phyloP scores from a whole-genome alignment of 2,113 vertebrate genomes.

The Okapia johnstoni region DNA sequence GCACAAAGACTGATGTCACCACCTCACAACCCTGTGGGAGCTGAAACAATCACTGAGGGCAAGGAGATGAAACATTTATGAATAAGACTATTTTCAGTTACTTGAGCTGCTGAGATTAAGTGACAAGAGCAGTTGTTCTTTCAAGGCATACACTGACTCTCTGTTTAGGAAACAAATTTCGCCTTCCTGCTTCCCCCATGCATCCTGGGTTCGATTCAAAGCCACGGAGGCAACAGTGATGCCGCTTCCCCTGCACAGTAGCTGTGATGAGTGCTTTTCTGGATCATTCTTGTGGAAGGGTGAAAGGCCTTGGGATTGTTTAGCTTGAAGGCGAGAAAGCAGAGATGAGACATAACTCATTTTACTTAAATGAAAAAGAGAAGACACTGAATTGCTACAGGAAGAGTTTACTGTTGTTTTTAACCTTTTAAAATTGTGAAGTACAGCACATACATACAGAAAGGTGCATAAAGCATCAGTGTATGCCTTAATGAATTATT shows the following conservation, averaged over 20 bases:
- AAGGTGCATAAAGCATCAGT: not conserved
- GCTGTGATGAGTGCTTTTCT: not conserved
- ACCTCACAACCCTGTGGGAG: not conserved
- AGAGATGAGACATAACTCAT: not conserved
- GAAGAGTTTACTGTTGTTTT: not conserved
- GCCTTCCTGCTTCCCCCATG: not conserved
- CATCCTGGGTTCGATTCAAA: not conserved
- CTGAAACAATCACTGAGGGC: not conserved
- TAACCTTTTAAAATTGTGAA: not conserved
- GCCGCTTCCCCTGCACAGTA: not conserved
- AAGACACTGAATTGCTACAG: not conserved
- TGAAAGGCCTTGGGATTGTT: not conserved
- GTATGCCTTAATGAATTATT: not conserved
- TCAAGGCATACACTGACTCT: not conserved
- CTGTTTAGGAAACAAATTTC: not conserved
- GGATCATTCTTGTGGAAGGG: not conserved
- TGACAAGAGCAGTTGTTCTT: not conserved
- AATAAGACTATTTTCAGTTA: not conserved
- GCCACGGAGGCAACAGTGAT: not conserved
- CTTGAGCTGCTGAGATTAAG: slow-evolving; percentile 23
- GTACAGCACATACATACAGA: not conserved
- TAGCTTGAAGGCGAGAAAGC: not conserved
- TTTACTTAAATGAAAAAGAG: not conserved
- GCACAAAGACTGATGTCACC: not conserved
- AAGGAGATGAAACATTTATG: not conserved